phyloP scores from a whole-genome alignment of 2,113 vertebrate genomes.

The Delphinapterus leucas region DNA sequence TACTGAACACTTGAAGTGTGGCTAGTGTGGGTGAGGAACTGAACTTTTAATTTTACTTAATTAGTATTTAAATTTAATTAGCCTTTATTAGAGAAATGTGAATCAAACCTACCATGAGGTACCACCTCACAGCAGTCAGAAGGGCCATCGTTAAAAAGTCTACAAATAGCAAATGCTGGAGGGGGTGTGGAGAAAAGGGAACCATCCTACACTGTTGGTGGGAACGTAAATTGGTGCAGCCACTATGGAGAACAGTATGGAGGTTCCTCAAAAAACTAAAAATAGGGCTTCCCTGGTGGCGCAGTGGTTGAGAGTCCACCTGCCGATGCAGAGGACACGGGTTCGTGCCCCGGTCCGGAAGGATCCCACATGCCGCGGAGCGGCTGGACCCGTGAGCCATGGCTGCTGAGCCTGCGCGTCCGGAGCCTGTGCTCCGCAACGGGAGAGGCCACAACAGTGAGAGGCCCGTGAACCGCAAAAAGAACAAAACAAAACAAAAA shows the following conservation, averaged over 20 bases:
- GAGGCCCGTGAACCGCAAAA: too few species aligned
- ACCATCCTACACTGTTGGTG: neutral
- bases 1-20: neutral
- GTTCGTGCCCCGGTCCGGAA: too few species aligned
- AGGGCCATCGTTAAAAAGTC: too few species aligned
- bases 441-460: too few species aligned
- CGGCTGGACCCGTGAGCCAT: too few species aligned
- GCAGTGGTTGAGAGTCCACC: too few species aligned
- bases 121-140: neutral
- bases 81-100: neutral
- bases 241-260: neutral
- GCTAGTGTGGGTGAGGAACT: neutral
- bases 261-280: neutral
- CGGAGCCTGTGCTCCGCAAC: too few species aligned
- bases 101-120: neutral
- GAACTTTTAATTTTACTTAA: neutral
- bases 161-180: too few species aligned
- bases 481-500: rapidly evolving
- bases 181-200: neutral
- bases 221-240: neutral
- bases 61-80: neutral
- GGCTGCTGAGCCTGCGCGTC: too few species aligned
- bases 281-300: neutral
- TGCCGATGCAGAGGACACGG: too few species aligned
- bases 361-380: too few species aligned